phyloP scores from a whole-genome alignment of 2,888 invertebrate species.

The Hypomecis punctinalis region DNA sequence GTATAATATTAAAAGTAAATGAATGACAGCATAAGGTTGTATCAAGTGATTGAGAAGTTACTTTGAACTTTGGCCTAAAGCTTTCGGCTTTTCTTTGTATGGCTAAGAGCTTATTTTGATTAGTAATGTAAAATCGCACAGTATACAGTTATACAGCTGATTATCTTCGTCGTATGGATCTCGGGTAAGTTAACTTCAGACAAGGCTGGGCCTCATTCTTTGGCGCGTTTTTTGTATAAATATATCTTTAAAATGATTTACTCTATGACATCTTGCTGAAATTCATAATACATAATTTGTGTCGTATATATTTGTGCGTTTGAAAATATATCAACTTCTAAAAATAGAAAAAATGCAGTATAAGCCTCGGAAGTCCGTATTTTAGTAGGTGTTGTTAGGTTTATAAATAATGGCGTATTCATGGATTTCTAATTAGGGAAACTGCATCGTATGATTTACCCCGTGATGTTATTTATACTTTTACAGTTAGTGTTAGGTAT shows the following conservation, averaged over 20 bases:
- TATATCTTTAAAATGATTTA: too few species aligned
- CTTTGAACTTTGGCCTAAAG: constrained; percentile 65
- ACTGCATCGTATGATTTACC: too few species aligned
- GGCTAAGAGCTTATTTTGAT: constrained; percentile 77
- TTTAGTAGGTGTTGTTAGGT: not conserved
- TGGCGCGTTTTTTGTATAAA: too few species aligned
- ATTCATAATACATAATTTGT: too few species aligned
- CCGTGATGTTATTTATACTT: too few species aligned
- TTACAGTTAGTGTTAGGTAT: too few species aligned
- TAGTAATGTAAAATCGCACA: constrained; percentile 56
- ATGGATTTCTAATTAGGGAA: too few species aligned
- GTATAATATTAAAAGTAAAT: not conserved
- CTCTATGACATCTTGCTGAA: too few species aligned
- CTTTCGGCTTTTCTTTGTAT: constrained; percentile 63
- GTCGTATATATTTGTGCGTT: too few species aligned
- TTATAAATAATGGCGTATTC: not conserved
- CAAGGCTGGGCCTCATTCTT: not conserved
- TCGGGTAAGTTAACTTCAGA: not conserved
- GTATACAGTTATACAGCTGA: constrained; percentile 26
- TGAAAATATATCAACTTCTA: too few species aligned
- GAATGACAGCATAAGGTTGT: not conserved
- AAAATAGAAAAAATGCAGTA: too few species aligned
- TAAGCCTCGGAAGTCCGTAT: too few species aligned
- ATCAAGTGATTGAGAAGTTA: constrained; percentile 15
- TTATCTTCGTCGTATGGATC: not conserved